These are phyloP conservation scores for Apaloderma vittatum DNA, from an alignment of 2,113 vertebrate genomes.

Conservation along the genomic window DNA sequence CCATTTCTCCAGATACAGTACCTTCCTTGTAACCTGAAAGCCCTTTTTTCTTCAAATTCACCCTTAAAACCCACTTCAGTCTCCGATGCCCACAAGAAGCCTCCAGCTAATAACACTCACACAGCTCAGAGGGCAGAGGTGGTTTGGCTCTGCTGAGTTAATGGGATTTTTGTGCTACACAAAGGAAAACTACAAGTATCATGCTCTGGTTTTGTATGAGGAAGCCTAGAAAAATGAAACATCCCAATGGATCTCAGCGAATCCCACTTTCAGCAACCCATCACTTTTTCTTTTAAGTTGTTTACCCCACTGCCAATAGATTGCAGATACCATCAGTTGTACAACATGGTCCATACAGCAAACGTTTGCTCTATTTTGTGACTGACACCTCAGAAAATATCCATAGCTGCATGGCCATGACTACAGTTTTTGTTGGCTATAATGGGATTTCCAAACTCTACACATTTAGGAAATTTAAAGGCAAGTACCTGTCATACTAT, in stretches of 20 bases:
- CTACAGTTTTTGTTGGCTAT: background rate
- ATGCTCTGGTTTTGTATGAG: background rate
- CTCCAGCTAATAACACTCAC: background rate
- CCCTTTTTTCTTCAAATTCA: background rate
- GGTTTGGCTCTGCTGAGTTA: background rate
- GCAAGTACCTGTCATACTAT: background rate
- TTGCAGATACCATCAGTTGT: background rate
- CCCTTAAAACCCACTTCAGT: background rate
- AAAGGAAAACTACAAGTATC: background rate
- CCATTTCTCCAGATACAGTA: background rate
- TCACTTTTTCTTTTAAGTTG: background rate
- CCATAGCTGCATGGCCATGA: background rate
- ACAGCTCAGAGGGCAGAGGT: background rate
- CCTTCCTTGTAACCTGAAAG: background rate
- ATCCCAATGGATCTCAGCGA: background rate
- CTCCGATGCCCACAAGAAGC: background rate
- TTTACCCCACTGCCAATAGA: background rate
- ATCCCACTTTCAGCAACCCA: background rate
- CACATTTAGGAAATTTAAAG: background rate
- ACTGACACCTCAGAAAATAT: background rate
- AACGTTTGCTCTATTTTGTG: background rate
- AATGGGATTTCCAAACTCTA: background rate
- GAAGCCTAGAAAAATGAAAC: background rate
- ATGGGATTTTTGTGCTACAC: background rate
- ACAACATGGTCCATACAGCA: background rate